phyloP scores from a whole-genome alignment of 2,113 vertebrate species.

The Empidonax traillii region DNA sequence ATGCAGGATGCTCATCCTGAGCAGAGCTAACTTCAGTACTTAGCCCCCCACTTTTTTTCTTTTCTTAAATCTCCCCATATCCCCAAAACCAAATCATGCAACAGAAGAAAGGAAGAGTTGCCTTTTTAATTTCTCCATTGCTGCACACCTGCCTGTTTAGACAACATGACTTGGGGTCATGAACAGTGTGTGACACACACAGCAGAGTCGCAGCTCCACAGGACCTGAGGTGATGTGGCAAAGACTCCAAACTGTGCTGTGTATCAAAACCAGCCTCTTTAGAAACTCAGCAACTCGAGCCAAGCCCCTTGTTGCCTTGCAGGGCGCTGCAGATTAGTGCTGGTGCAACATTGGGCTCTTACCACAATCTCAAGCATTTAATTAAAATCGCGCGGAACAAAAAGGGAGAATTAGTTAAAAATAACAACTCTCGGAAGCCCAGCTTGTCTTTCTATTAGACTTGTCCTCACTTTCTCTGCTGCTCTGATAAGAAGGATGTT shows the following conservation, averaged over 20 bases:
- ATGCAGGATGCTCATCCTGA: neutral
- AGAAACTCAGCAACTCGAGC: neutral
- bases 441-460: neutral
- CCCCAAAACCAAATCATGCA: neutral
- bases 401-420: conserved; percentile 35
- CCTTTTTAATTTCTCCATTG: neutral
- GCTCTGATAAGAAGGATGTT: conserved; percentile 30
- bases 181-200: neutral
- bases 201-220: neutral
- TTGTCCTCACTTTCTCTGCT: conserved; percentile 3
- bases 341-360: neutral
- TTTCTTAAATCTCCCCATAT: fast-evolving
- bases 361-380: neutral
- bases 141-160: neutral
- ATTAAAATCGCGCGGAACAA: neutral
- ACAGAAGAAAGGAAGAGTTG: neutral
- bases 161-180: neutral
- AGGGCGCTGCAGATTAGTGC: neutral
- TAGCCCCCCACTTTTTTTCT: fast-evolving
- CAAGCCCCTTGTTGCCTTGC: neutral
- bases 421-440: neutral
- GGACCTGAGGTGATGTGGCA: neutral
- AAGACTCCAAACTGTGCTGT: neutral
- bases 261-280: neutral
- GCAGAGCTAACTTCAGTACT: neutral